A percentile compares a stretch with the other conserved stretches of the same genome.
Conservation (phyloP, 2,797 vertebrate species). For the Rhinatrema bivittatum region DNA sequence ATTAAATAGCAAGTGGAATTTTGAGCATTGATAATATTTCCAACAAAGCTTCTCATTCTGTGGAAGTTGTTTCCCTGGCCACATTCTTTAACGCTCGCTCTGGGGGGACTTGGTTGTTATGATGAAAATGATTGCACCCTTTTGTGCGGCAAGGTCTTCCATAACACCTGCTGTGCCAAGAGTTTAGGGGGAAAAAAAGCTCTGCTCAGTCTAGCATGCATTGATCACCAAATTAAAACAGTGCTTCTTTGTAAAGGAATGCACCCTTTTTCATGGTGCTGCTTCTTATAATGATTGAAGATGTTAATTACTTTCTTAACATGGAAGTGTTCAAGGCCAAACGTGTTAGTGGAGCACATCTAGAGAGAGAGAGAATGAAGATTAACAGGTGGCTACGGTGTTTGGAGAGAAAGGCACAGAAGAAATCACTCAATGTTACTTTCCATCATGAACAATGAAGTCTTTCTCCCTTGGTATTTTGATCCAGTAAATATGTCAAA, state of each 20-base stretch:
- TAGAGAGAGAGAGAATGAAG: too few species aligned
- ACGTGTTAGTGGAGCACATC: slow-evolving; percentile 37
- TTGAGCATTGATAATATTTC: slow-evolving; percentile 50
- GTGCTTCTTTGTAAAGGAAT: slow-evolving; percentile 31
- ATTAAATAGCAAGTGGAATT: slow-evolving; percentile 51
- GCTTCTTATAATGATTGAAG: slow-evolving; percentile 23
- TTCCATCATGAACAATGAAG: slow-evolving; percentile 31
- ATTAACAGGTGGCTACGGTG: too few species aligned
- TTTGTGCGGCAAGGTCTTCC: slow-evolving; percentile 26
- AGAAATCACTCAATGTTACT: slow-evolving; percentile 42
- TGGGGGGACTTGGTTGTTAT: slow-evolving; percentile 40
- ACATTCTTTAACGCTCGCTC: slow-evolving; percentile 47
- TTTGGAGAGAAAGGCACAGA: too few species aligned
- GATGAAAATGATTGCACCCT: slow-evolving; percentile 44
- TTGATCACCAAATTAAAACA: slow-evolving; percentile 32
- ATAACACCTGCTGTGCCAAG: slow-evolving; percentile 40
- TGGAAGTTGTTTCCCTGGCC: slow-evolving; percentile 36
- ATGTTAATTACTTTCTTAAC: slow-evolving; percentile 39
- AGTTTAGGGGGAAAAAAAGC: slow-evolving; percentile 26
- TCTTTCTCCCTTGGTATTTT: slow-evolving; percentile 35
- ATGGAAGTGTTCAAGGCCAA: slow-evolving; percentile 39
- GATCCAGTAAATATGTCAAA: slow-evolving; percentile 24
- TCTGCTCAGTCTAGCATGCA: slow-evolving; percentile 35
- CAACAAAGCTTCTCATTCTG: slow-evolving; percentile 45
- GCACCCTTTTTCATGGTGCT: slow-evolving; percentile 11